Evolutionary conservation across 2,888 invertebrate genomes (phyloP), one percentile per base, ranked within the genome.

Genomic region (Branchipolynoe longqiensis): DNA sequence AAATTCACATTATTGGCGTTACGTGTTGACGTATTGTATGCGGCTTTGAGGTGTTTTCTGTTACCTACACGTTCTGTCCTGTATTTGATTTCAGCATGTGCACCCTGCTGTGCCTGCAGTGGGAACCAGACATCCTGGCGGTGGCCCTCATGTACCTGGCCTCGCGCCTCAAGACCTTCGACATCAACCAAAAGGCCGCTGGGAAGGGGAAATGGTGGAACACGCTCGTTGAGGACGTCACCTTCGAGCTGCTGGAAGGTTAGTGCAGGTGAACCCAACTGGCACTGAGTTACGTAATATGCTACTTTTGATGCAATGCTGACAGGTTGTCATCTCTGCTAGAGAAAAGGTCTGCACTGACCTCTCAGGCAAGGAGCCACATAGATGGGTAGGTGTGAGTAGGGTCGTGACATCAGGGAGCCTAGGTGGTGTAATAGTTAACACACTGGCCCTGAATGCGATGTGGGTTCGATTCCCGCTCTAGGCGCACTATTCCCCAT

Each of bases 81-180:
- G 12, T 31, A 40, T 4, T 31, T 90, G 14, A 6, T 83, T 92
- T 82, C 91, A 97, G 98, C 94, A 95, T 99, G 89, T 98, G 98
- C 93, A 99, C 99, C 2, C 99, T 98, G 0, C 95, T 99, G 74
- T 97, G 97, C 89, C 95, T 99, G 78, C 98, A 99, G 94, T 99
- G 99, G 98, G 99, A 99, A 94, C 99, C 99, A 0, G 99, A 99
- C 94, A 98, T 99, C 64, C 94, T 95, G 12, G 99, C 99, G 0
- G 98, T 99, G 8, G 98, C 99, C 0, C 95, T 99, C 18, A 98
- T 99, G 96, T 98, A 99, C 94, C 95, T 99, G 86, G 98, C 99
- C 0, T 97, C 98, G 83, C 98, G 99, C 93, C 95, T 99, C 33
- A 98, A 97, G 93, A 98, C 98, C 94, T 98, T 98, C 83, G 98